A percentile compares a stretch with the other conserved stretches of the same genome.
phyloP scores from a whole-genome alignment of 2,797 vertebrate genomes.

The Glyptemys insculpta region DNA sequence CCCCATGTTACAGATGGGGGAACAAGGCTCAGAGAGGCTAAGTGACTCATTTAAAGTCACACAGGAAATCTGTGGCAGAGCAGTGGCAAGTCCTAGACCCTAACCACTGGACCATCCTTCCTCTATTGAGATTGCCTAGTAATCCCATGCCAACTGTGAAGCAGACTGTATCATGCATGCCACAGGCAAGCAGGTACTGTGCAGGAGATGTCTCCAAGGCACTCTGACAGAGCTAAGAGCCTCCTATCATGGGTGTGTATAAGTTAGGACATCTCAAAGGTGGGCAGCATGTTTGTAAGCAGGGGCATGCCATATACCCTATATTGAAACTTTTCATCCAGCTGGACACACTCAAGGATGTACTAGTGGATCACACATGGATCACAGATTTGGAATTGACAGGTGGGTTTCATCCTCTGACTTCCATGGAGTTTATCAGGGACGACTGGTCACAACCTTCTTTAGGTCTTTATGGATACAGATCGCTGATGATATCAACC shows the following conservation, averaged over 20 bases:
- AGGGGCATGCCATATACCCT: neutral
- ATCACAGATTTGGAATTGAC: neutral
- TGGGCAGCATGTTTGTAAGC: neutral
- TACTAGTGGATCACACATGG: neutral
- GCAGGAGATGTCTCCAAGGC: neutral
- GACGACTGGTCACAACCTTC: neutral
- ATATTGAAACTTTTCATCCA: neutral
- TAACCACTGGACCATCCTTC: neutral
- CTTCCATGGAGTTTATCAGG: neutral
- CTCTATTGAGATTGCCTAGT: neutral
- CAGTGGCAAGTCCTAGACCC: neutral
- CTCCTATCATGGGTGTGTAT: neutral
- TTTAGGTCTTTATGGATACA: neutral
- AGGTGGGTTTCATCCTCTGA: neutral
- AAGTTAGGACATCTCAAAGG: neutral
- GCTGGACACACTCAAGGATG: neutral
- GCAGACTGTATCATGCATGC: neutral
- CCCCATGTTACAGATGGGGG: neutral
- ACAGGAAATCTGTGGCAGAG: neutral
- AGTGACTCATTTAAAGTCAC: neutral
- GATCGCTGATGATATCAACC: neutral
- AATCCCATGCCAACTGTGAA: neutral
- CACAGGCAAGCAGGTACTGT: too few relatives aligned
- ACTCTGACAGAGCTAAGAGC: neutral
- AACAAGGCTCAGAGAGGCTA: neutral